Percentiles rank a stretch among this genome's conserved stretches.
Evolutionary conservation across 2,888 invertebrate genomes (phyloP).

Genomic region (Tillus elongatus): DNA sequence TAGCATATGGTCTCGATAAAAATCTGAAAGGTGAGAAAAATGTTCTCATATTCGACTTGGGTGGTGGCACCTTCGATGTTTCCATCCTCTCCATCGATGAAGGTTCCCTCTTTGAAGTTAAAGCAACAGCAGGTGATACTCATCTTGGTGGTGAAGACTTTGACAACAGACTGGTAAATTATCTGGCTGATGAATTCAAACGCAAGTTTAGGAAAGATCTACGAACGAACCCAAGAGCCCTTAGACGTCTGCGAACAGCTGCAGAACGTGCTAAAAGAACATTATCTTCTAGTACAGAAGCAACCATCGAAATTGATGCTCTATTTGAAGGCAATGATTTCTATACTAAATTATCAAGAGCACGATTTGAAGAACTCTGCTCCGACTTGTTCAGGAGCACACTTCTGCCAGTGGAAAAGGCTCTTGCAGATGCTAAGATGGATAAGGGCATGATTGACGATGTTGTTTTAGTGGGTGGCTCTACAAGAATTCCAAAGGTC

Average conservation of each 20-base stretch:
- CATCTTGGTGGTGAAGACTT: conserved; percentile 69
- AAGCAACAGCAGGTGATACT: conserved; percentile 72
- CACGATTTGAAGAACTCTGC: conserved; percentile 68
- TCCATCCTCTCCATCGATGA: conserved; percentile 77
- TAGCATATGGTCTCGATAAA: conserved; percentile 63
- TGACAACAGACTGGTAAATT: conserved; percentile 46
- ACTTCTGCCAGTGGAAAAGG: conserved; percentile 13
- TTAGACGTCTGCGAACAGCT: conserved; percentile 42
- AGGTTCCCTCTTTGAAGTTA: conserved; percentile 65
- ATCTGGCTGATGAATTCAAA: conserved; percentile 50
- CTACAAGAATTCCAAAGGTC: conserved; percentile 71
- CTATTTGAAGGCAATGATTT: conserved; percentile 66
- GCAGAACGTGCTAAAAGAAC: conserved; percentile 51
- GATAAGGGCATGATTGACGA: conserved; percentile 69
- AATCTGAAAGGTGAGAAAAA: conserved; percentile 56
- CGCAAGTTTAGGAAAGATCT: conserved; percentile 43
- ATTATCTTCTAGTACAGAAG: conserved; percentile 66
- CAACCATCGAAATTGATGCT: conserved; percentile 66
- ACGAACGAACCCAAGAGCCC: conserved; percentile 37
- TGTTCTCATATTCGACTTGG: conserved; percentile 60
- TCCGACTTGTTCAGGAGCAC: conserved; percentile 48
- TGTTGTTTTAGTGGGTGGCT: conserved; percentile 74
- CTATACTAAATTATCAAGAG: conserved; percentile 62
- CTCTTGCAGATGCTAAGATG: conserved; percentile 65
- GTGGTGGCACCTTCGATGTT: conserved; percentile 67